A percentile compares a stretch with the other conserved stretches of the same genome.
phyloP scores from a whole-genome alignment of 1,140 invertebrate genomes.

The Cherax destructor region DNA sequence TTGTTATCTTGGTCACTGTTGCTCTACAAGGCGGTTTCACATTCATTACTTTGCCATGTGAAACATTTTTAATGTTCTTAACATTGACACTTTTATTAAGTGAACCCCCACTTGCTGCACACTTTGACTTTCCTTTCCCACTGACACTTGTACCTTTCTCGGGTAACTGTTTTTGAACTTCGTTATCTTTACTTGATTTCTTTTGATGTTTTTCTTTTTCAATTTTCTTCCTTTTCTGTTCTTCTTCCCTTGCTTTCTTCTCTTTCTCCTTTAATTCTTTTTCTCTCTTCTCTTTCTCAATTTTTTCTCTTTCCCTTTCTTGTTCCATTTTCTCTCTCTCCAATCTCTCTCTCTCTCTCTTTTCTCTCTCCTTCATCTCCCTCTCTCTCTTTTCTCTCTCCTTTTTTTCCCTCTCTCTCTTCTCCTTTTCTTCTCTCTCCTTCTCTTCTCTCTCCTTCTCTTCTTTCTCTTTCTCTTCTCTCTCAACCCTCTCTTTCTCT shows the following conservation, averaged over 20 bases:
- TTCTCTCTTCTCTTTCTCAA: neutral
- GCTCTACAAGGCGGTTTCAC: conserved; percentile 41
- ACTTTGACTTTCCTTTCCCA: neutral
- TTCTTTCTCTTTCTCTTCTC: conserved; percentile 29
- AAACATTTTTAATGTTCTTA: conserved; percentile 18
- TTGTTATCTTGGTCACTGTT: neutral
- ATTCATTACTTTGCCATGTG: conserved; percentile 56
- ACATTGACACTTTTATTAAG: neutral
- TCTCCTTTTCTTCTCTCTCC: conserved; percentile 16
- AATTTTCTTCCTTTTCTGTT: conserved; percentile 22
- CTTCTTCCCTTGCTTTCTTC: conserved; percentile 23
- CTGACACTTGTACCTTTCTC: neutral
- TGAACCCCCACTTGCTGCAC: neutral
- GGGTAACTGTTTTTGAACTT: neutral
- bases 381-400: conserved; percentile 34
- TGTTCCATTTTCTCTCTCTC: conserved; percentile 7
- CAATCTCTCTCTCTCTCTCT: conserved; percentile 18
- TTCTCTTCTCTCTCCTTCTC: conserved; percentile 15
- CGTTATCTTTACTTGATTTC: neutral
- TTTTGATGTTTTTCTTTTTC: conserved; percentile 20
- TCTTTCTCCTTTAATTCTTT: conserved; percentile 15
- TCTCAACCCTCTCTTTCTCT: conserved; percentile 24
- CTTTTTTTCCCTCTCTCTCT: neutral
- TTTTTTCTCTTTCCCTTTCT: conserved; percentile 4
- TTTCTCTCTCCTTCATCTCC: conserved; percentile 16